Conservation (phyloP, 1,140 invertebrate genomes). For the Streblospio benedicti region DNA sequence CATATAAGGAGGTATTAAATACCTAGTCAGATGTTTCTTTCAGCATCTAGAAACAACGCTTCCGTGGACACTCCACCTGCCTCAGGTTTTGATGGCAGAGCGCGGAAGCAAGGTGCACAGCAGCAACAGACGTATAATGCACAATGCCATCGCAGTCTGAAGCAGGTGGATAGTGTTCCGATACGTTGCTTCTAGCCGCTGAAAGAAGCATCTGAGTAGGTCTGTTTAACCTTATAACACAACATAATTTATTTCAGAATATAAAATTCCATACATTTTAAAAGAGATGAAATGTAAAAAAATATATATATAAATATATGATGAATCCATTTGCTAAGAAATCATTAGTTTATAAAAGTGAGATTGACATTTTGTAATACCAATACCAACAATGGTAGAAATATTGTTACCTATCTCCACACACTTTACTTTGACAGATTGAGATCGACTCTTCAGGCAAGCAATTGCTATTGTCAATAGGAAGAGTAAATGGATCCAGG, state of each 20-base stretch:
- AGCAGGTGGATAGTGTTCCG: too few relatives aligned
- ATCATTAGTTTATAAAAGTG: background rate
- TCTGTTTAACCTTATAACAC: too few relatives aligned
- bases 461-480: conserved; percentile 5
- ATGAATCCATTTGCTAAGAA: background rate
- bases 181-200: too few relatives aligned
- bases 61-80: too few relatives aligned
- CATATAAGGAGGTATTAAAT: too few relatives aligned
- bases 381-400: background rate
- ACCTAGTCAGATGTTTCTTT: too few relatives aligned
- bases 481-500: background rate
- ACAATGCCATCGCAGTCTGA: too few relatives aligned
- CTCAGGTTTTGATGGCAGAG: too few relatives aligned
- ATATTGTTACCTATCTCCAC: conserved; percentile 56
- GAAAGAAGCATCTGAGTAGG: too few relatives aligned
- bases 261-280: background rate
- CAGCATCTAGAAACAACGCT: too few relatives aligned
- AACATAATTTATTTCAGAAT: background rate
- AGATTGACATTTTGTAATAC: background rate
- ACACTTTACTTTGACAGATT: conserved; percentile 59
- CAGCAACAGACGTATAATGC: too few relatives aligned
- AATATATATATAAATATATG: conserved; percentile 4
- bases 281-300: background rate
- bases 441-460: conserved; percentile 11
- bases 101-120: too few relatives aligned